A percentile compares a stretch with the other conserved stretches of the same genome.
Conservation (phyloP, 2,888 invertebrate genomes). For the Sepioteuthis lessoniana region DNA sequence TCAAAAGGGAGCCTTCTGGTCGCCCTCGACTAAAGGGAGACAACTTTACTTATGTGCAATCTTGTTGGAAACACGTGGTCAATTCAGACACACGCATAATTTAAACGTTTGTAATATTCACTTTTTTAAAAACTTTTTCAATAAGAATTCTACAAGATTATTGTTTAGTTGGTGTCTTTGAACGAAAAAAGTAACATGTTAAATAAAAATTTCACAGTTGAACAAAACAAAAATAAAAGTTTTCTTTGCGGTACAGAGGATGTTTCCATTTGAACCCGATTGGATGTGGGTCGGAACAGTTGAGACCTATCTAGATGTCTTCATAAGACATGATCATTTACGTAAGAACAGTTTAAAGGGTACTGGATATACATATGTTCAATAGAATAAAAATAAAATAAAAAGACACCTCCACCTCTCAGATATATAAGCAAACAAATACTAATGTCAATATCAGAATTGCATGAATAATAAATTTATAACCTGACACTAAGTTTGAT, state of each 20-base stretch:
- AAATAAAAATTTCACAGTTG: neutral
- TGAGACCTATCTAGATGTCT: neutral
- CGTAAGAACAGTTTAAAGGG: neutral
- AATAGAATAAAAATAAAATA: neutral
- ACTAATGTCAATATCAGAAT: too few species aligned
- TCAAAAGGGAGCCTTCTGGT: too few species aligned
- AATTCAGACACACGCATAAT: neutral
- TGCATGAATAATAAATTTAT: too few species aligned
- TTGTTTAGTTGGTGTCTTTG: neutral
- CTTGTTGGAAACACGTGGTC: neutral
- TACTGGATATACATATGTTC: neutral
- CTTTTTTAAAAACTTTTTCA: neutral
- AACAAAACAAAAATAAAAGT: neutral
- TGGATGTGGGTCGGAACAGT: neutral
- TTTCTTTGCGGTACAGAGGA: neutral
- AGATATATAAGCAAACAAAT: too few species aligned
- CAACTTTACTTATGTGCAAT: neutral
- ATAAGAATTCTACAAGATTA: neutral
- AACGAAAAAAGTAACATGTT: neutral
- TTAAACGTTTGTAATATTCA: neutral
- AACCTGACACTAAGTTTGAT: too few species aligned
- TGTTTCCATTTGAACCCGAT: neutral
- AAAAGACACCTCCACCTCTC: neutral
- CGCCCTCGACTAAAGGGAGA: too few species aligned
- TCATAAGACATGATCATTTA: neutral